Evolutionary conservation across 2,113 vertebrate genomes (phyloP).

Genomic region (Echinops telfairi): DNA sequence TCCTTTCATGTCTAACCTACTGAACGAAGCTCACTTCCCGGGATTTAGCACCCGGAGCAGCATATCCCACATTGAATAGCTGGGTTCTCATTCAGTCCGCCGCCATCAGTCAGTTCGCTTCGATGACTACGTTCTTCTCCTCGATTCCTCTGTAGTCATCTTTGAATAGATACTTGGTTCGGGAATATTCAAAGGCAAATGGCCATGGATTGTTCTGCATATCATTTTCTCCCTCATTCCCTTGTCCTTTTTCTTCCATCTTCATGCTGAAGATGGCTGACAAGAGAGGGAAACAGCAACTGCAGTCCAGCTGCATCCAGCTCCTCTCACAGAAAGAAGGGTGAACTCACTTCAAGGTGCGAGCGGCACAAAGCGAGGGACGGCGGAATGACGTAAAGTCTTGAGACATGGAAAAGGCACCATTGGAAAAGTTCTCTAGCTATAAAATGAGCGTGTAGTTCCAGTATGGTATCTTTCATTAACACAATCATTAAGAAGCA

Average conservation of each 20-base stretch:
- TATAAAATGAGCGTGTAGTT: neutral
- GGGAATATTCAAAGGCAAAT: conserved; percentile 18
- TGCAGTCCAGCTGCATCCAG: neutral
- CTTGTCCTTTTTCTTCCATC: neutral
- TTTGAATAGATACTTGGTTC: neutral
- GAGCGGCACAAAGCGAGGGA: neutral
- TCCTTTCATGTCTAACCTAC: neutral
- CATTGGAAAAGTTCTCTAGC: neutral
- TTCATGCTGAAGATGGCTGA: neutral
- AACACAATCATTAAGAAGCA: neutral
- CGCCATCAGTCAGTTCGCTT: neutral
- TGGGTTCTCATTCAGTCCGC: neutral
- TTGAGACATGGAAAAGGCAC: neutral
- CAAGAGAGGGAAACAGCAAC: neutral
- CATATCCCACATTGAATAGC: neutral
- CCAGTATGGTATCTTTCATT: neutral
- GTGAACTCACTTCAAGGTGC: neutral
- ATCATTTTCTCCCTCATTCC: neutral
- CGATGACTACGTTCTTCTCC: conserved; percentile 17
- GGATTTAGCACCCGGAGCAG: neutral
- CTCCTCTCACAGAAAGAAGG: neutral
- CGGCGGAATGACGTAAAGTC: too few relatives aligned
- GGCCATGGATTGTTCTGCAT: neutral
- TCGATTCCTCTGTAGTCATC: neutral
- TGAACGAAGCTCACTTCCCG: neutral